Conservation (phyloP, 2,797 vertebrate genomes). For the Gambelia wislizenii region DNA sequence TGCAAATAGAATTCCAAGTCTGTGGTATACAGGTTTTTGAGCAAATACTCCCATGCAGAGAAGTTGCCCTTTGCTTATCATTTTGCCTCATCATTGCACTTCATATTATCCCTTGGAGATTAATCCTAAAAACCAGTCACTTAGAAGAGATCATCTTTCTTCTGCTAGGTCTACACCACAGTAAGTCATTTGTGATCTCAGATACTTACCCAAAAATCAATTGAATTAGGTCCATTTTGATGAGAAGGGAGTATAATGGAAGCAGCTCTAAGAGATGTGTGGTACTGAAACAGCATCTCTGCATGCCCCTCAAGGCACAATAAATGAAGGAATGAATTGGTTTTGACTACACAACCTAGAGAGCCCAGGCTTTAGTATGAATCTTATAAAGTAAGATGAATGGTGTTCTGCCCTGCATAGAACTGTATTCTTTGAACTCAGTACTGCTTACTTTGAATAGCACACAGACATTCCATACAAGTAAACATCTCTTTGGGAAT, state of each 20-base stretch:
- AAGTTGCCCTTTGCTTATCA: neutral
- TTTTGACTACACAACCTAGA: conserved; percentile 70
- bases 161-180: neutral
- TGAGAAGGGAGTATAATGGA: conserved; percentile 62
- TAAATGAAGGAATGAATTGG: conserved; percentile 75
- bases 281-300: conserved; percentile 52
- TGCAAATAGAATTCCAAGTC: neutral
- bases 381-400: conserved; percentile 80
- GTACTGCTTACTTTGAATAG: conserved; percentile 60
- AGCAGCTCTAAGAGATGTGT: conserved; percentile 55
- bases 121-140: neutral
- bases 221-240: conserved; percentile 57
- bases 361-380: conserved; percentile 60
- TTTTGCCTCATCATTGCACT: conserved; percentile 42
- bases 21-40: neutral
- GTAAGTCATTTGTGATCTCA: neutral
- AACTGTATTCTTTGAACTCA: conserved; percentile 76
- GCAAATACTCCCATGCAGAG: conserved; percentile 8
- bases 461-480: conserved; percentile 14
- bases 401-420: conserved; percentile 57
- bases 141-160: neutral
- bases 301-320: conserved; percentile 63
- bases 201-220: conserved; percentile 42
- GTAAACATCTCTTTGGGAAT: conserved; percentile 50
- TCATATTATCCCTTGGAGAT: conserved; percentile 32